These are phyloP conservation scores for Euthynnus affinis DNA, from an alignment of 2,797 vertebrate species.

Conservation along the genomic window DNA sequence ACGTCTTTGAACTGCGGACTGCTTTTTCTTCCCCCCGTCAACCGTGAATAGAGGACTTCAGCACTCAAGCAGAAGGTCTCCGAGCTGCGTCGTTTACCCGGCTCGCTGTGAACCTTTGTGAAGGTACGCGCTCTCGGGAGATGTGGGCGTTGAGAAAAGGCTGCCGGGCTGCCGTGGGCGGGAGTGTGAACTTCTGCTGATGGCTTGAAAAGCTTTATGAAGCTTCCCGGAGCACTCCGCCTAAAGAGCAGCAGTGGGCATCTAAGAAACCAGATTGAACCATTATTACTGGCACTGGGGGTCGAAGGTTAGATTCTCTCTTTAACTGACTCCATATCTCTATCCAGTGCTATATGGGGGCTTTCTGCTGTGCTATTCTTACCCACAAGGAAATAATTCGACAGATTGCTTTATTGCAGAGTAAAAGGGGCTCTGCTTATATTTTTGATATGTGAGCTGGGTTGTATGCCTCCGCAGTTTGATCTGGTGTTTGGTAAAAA, in stretches of 20 bases:
- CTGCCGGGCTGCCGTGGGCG: conserved; percentile 60
- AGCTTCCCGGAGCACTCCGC: conserved; percentile 51
- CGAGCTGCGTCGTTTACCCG: conserved; percentile 1
- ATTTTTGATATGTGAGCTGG: neutral
- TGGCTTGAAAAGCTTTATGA: conserved; percentile 66
- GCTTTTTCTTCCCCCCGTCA: conserved; percentile 7
- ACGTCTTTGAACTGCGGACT: conserved; percentile 10
- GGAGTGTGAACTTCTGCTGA: conserved; percentile 73
- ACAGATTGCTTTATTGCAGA: neutral
- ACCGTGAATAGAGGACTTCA: conserved; percentile 19
- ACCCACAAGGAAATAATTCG: neutral
- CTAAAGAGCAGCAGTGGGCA: conserved; percentile 55
- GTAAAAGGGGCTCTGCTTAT: neutral
- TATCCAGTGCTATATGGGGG: neutral
- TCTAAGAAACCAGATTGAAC: conserved; percentile 48
- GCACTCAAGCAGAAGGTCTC: conserved; percentile 45
- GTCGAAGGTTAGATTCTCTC: conserved; percentile 32
- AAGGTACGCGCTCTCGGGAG: conserved; percentile 44
- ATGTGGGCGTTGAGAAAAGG: conserved; percentile 67
- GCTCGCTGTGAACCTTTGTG: conserved; percentile 66
- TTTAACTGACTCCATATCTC: conserved; percentile 7
- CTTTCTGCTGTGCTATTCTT: conserved; percentile 19
- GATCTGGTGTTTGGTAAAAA: neutral
- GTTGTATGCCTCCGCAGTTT: neutral
- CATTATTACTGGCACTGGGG: conserved; percentile 45